phyloP scores from a whole-genome alignment of 2,888 invertebrate genomes.

The Torymus texanus region DNA sequence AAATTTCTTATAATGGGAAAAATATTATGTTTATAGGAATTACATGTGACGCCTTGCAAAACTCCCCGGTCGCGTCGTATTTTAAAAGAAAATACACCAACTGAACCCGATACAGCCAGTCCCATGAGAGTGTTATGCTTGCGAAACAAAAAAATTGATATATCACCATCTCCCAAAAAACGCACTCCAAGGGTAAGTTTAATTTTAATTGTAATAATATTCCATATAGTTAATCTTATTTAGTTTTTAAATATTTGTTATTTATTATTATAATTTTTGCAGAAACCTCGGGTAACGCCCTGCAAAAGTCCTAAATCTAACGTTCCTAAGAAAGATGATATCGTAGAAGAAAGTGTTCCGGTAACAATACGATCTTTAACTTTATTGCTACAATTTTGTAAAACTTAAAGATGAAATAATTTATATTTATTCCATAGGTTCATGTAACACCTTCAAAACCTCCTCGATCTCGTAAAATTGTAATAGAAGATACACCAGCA shows the following conservation, averaged over 20 bases:
- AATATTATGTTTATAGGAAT: neutral
- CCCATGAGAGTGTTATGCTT: conserved; percentile 19
- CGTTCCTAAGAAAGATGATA: too few species aligned
- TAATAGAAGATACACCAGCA: too few species aligned
- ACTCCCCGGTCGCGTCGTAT: neutral
- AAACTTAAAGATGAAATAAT: too few species aligned
- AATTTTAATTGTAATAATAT: neutral
- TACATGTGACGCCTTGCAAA: conserved; percentile 9
- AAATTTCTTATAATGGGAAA: too few species aligned
- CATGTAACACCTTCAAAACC: too few species aligned
- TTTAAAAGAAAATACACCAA: conserved; percentile 15
- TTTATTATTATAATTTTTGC: neutral
- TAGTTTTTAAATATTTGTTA: neutral
- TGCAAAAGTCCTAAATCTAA: too few species aligned
- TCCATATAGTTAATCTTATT: neutral
- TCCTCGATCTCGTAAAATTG: too few species aligned
- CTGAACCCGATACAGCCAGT: neutral
- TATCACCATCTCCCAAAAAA: conserved; percentile 39
- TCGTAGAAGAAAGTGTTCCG: too few species aligned
- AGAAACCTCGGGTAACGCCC: neutral
- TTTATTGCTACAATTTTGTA: too few species aligned
- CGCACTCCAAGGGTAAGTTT: conserved; percentile 31
- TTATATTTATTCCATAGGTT: too few species aligned
- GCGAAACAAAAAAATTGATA: conserved; percentile 11
- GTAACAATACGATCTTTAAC: too few species aligned